Evolutionary conservation across 2,888 invertebrate species (phyloP), one percentile per base, ranked within the genome.

Genomic region (Pollenia amentaria): DNA sequence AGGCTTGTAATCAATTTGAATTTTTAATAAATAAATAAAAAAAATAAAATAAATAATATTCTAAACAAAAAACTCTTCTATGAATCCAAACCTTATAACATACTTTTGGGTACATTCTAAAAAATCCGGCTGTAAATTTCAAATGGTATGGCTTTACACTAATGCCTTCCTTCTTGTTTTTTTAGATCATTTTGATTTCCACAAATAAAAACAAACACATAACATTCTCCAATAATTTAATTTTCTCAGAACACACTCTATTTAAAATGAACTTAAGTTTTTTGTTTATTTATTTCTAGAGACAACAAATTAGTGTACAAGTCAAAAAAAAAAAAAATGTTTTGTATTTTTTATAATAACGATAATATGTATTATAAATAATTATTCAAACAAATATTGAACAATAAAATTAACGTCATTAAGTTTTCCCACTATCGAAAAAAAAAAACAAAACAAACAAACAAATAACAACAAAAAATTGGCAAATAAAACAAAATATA

Each of bases 401-500:
- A 44, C 3, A 40, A 38, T 48, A 44, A 46, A 67, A 65, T 18
- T 46, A 55, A 10, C 11, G 16, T 8, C 44, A 64, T 65, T 55
- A 29, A 29, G 8, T 65, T 65, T 16, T 55, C 11, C 21, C 42
- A 60, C 62, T 40, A 51, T 53, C 18, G 44, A 76, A 76, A 62
- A 7, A 11, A 62, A 60, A 60, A 38, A 0, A 29, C 51, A 16
- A 48, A 8, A 29, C 1, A 57, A 14, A 14, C 12, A 40, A n/a
- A 40, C 29, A 29, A 29, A 6, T 29, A 4, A 3, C 16, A 62
- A 1, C 8, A 38, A 7, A 38, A 29, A 67, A 67, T 21, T 48
- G 44, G 65, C 46, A 67, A 69, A 69, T 38, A 38, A 62, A 51
- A 18, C n/a, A 53, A 53, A 48, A n/a, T 55, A 70, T 44, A 72